Conservation (phyloP, 2,113 vertebrate species). For the Pluvialis apricaria region DNA sequence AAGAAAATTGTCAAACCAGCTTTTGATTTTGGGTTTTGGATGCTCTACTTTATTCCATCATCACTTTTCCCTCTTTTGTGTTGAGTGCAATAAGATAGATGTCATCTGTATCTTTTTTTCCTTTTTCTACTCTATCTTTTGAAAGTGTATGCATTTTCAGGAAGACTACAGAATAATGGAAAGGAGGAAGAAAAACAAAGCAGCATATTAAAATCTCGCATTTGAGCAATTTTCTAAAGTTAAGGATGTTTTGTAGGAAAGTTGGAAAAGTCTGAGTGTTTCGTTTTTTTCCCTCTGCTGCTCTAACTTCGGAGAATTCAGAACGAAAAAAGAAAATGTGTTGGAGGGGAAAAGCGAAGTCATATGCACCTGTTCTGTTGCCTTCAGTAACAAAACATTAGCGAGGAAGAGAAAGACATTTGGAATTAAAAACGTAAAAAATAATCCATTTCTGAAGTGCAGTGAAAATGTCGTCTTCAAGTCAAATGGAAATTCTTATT, state of each 20-base stretch:
- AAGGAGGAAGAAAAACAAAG: constrained; percentile 18
- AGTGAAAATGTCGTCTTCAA: constrained; percentile 22
- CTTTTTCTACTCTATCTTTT: background rate
- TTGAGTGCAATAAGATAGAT: background rate
- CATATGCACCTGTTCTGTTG: constrained; percentile 61
- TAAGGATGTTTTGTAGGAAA: constrained; percentile 6
- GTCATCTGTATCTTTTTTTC: background rate
- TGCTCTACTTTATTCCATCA: background rate
- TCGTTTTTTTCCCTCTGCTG: background rate
- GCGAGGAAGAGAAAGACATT: constrained; percentile 13
- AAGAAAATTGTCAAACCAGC: background rate
- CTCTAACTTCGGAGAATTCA: constrained; percentile 33
- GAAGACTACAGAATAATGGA: background rate
- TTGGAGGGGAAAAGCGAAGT: constrained; percentile 39
- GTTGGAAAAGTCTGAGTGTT: constrained; percentile 26
- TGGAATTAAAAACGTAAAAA: constrained; percentile 43
- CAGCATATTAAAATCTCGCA: background rate
- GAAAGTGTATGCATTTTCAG: background rate
- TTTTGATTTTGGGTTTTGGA: background rate
- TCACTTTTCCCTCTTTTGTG: background rate
- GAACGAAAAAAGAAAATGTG: constrained; percentile 61
- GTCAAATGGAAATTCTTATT: background rate
- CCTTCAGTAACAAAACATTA: constrained; percentile 46
- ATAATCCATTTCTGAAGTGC: constrained; percentile 14
- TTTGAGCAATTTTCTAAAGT: constrained; percentile 12